A percentile compares a stretch with the other conserved stretches of the same genome.
Evolutionary conservation across 2,797 vertebrate genomes (phyloP).

Genomic region (Enteromius treurensis): DNA sequence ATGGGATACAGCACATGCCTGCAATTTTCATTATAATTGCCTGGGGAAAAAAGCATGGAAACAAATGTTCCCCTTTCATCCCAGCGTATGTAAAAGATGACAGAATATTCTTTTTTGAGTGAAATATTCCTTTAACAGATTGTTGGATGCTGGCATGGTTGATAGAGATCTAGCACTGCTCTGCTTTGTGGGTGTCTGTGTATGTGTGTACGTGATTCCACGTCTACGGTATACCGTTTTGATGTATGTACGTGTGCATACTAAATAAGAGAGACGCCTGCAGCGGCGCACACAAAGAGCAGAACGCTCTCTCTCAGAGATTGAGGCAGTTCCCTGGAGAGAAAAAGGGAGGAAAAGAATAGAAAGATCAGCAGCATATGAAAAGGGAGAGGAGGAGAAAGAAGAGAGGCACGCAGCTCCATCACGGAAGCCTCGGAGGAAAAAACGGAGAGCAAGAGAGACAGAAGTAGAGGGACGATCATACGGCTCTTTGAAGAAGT

Average conservation of each 20-base stretch:
- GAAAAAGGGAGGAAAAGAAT: constrained; percentile 63
- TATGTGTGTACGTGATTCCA: constrained; percentile 14
- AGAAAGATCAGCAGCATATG: constrained; percentile 72
- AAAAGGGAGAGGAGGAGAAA: constrained; percentile 46
- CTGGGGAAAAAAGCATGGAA: background rate
- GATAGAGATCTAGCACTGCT: background rate
- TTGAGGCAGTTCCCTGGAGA: constrained; percentile 76
- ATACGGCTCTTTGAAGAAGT: constrained; percentile 72
- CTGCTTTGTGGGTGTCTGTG: constrained; percentile 42
- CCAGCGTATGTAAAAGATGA: background rate
- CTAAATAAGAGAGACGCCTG: constrained; percentile 67
- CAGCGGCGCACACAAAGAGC: constrained; percentile 81
- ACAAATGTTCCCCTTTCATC: background rate
- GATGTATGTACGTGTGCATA: constrained; percentile 22
- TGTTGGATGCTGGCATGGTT: background rate
- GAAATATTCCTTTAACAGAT: background rate
- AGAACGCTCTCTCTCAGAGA: constrained; percentile 84
- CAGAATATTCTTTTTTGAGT: background rate
- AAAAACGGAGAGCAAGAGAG: constrained; percentile 25
- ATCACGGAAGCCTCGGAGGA: constrained; percentile 72
- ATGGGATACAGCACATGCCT: background rate
- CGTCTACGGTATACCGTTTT: background rate
- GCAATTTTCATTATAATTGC: background rate
- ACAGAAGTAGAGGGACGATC: constrained; percentile 60
- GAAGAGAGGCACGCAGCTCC: constrained; percentile 30